phyloP scores from a whole-genome alignment of 1,140 invertebrate species.

The Pygmarrhopalites habei region DNA sequence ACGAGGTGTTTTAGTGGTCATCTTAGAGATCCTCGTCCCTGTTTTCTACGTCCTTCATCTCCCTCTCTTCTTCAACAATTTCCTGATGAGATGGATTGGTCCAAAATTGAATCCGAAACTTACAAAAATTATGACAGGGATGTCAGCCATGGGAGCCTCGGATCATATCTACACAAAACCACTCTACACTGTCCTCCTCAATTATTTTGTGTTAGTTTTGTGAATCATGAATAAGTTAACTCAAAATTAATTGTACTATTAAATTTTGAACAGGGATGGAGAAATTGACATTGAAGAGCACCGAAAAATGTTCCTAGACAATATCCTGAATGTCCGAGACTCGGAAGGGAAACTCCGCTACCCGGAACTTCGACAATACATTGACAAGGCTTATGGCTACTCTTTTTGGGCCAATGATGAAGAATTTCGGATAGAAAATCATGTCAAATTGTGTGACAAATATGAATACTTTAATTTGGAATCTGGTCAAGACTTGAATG shows the following conservation, averaged over 20 bases:
- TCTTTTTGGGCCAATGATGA: constrained; percentile 2
- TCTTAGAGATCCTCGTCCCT: background rate
- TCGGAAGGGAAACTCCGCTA: background rate
- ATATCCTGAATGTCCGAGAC: background rate
- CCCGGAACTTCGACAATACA: background rate
- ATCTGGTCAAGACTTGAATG: background rate
- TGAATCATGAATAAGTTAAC: too few species aligned
- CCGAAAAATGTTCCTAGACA: background rate
- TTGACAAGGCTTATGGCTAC: background rate
- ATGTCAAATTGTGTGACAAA: background rate
- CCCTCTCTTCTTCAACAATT: background rate
- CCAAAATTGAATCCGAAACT: background rate
- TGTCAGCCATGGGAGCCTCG: constrained; percentile 1
- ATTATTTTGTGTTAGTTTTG: constrained; percentile 6
- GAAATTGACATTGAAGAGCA: constrained; percentile 2
- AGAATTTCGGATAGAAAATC: background rate
- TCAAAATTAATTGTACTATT: too few species aligned
- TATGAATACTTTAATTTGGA: background rate
- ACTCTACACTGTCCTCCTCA: background rate
- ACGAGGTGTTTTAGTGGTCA: background rate
- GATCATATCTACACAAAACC: constrained; percentile 9
- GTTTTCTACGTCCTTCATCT: background rate
- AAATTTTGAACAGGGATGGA: too few species aligned
- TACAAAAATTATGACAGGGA: background rate
- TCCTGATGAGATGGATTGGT: background rate